These are phyloP conservation scores for Bursaphelenchus okinawaensis DNA, from an alignment of 2,888 invertebrate species.

Conservation along the genomic window DNA sequence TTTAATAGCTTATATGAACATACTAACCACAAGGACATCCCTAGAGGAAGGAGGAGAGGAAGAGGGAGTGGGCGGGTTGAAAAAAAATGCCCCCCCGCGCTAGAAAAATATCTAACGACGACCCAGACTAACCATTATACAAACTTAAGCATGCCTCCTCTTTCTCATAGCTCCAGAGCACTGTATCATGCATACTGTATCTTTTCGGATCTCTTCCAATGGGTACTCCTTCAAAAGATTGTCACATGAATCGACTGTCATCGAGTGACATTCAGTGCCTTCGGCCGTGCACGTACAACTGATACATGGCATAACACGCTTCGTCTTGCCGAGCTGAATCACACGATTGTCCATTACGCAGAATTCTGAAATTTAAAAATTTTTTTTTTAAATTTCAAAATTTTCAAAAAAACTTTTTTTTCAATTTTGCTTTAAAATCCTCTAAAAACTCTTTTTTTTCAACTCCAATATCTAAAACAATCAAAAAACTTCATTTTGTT, in stretches of 20 bases:
- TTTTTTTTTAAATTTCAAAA: background rate
- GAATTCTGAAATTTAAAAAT: conserved; percentile 41
- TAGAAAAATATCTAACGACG: background rate
- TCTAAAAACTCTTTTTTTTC: too few relatives aligned
- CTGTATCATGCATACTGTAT: conserved; percentile 49
- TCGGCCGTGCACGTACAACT: conserved; percentile 57
- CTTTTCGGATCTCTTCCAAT: conserved; percentile 35
- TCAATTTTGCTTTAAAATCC: too few relatives aligned
- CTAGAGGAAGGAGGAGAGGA: too few relatives aligned
- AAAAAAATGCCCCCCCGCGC: too few relatives aligned
- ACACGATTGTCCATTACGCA: conserved; percentile 55
- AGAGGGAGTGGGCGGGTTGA: too few relatives aligned
- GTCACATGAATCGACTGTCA: conserved; percentile 45
- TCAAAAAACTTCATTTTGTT: background rate
- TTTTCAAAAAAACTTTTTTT: background rate
- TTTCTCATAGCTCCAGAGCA: conserved; percentile 20
- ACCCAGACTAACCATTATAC: background rate
- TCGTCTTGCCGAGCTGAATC: conserved; percentile 52
- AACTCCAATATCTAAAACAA: background rate
- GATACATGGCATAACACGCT: conserved; percentile 55
- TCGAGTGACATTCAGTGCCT: conserved; percentile 56
- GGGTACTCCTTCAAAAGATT: conserved; percentile 35
- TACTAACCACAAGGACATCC: too few relatives aligned
- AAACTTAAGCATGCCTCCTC: background rate
- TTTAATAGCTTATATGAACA: too few relatives aligned